A percentile compares a stretch with the other conserved stretches of the same genome.
These are phyloP conservation scores for Gari tellinella DNA, from an alignment of 2,888 invertebrate genomes.

Conservation along the genomic window DNA sequence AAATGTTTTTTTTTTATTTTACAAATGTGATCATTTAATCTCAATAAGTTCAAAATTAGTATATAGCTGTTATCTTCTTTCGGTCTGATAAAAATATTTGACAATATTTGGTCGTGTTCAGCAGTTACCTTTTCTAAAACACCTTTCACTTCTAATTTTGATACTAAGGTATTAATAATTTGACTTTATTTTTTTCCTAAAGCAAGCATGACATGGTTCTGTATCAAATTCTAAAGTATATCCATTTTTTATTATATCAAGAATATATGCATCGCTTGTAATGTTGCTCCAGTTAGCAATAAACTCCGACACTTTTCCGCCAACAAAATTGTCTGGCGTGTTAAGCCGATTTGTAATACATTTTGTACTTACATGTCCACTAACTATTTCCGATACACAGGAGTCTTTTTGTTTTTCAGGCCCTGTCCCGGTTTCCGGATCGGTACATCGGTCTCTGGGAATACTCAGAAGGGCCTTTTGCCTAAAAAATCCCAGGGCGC, in stretches of 20 bases:
- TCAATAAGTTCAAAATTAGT: conserved; percentile 21
- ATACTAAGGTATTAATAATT: conserved; percentile 9
- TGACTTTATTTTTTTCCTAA: neutral
- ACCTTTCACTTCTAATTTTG: conserved; percentile 3
- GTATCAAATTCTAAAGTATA: conserved; percentile 23
- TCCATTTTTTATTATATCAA: conserved; percentile 15
- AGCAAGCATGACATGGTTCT: neutral
- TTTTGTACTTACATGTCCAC: neutral
- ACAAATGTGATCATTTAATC: conserved; percentile 20
- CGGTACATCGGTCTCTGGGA: no score
- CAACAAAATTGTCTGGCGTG: conserved; percentile 14
- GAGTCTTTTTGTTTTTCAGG: no score
- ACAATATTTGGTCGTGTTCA: conserved; percentile 2
- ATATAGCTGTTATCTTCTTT: conserved; percentile 12
- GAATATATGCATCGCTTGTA: conserved; percentile 14
- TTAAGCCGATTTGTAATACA: no score
- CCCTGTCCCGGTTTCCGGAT: no score
- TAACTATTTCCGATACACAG: no score
- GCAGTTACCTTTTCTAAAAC: conserved; percentile 1
- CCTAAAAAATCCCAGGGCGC: no score
- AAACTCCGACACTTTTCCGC: conserved; percentile 8
- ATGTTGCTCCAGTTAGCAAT: conserved; percentile 8
- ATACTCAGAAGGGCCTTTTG: no score
- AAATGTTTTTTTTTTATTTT: conserved; percentile 35
- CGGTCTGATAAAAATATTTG: conserved; percentile 19